These are phyloP conservation scores for Heptranchias perlo DNA, from an alignment of 2,113 vertebrate genomes.

Conservation along the genomic window DNA sequence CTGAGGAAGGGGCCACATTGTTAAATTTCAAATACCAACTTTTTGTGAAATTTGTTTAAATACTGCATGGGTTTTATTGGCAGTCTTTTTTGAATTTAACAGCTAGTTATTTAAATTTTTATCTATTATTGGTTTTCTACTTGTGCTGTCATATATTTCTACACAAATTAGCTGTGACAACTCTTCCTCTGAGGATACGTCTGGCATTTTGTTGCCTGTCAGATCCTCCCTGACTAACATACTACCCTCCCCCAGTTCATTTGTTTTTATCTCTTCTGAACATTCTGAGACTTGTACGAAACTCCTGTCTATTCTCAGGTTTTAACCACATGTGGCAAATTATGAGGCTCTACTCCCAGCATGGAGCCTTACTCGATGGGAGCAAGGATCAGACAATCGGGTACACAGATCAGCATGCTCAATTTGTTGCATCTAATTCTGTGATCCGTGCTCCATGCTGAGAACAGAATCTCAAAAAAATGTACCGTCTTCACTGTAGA, in stretches of 20 bases:
- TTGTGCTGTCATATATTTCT: neutral
- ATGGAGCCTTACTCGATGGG: neutral
- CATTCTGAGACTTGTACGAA: neutral
- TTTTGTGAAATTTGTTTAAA: too few species aligned
- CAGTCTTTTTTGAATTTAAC: too few species aligned
- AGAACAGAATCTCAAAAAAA: neutral
- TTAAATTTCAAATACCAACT: too few species aligned
- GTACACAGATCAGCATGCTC: neutral
- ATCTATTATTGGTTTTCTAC: neutral
- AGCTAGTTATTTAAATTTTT: too few species aligned
- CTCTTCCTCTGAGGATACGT: neutral
- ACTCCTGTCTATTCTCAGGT: neutral
- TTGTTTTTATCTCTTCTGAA: neutral
- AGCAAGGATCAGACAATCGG: neutral
- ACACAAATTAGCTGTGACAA: neutral
- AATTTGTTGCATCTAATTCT: constrained; percentile 1
- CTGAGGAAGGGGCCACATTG: too few species aligned
- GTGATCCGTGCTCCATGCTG: neutral
- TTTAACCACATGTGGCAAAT: neutral
- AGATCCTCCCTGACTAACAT: neutral
- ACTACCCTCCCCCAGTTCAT: neutral
- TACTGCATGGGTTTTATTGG: too few species aligned
- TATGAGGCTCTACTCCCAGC: neutral
- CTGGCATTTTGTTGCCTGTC: neutral
- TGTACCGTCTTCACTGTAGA: too few species aligned